A percentile compares a stretch with the other conserved stretches of the same genome.
Conservation (phyloP, 2,797 vertebrate genomes). For the Lemur catta region DNA sequence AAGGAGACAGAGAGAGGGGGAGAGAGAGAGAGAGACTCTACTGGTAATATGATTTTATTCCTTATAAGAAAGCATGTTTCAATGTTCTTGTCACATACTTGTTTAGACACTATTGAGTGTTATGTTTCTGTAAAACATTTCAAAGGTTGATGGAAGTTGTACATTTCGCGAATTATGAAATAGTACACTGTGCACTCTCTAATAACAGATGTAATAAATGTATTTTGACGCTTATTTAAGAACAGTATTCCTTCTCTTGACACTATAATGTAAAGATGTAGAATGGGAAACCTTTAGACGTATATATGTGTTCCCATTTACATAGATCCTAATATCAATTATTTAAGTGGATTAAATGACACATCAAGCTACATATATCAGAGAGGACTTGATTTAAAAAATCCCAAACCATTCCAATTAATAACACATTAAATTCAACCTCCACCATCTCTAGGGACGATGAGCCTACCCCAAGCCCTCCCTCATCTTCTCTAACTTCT, state of each 20-base stretch:
- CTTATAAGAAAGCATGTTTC: slow-evolving; percentile 59
- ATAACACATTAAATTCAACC: not conserved
- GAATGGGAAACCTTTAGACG: slow-evolving; percentile 8
- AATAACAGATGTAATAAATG: slow-evolving; percentile 59
- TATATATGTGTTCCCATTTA: not conserved
- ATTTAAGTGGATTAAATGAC: not conserved
- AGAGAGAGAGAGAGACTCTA: not conserved
- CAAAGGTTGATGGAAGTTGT: slow-evolving; percentile 75
- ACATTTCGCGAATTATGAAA: slow-evolving; percentile 66
- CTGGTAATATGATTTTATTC: slow-evolving; percentile 26
- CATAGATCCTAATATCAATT: not conserved
- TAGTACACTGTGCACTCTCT: slow-evolving; percentile 51
- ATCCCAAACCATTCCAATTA: slow-evolving; percentile 43
- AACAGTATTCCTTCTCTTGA: slow-evolving; percentile 20
- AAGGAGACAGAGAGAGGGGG: not conserved
- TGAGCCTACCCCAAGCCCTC: not conserved
- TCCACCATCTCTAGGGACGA: not conserved
- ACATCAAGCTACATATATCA: not conserved
- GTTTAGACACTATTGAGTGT: slow-evolving; percentile 76
- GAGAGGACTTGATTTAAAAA: slow-evolving; percentile 54
- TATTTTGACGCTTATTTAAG: slow-evolving; percentile 64
- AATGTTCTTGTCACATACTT: slow-evolving; percentile 70
- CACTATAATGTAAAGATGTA: slow-evolving; percentile 17
- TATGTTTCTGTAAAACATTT: slow-evolving; percentile 78
- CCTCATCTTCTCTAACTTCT: slow-evolving; percentile 28